Evolutionary conservation across 1,140 invertebrate species (phyloP).

Genomic region (Aphelenchoides avenae): DNA sequence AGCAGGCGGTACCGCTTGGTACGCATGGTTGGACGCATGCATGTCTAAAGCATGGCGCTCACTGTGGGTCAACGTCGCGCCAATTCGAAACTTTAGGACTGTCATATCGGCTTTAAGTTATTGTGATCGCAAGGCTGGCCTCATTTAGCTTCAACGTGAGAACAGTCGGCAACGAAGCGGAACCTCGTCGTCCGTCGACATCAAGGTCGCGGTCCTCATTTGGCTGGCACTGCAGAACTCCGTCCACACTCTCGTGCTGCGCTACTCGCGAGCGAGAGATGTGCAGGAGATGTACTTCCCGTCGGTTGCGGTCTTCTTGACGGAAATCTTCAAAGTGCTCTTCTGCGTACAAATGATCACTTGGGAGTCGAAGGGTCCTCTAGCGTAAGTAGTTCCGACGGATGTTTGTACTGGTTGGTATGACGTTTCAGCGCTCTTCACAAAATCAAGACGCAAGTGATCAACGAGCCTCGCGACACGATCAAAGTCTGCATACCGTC

Average conservation of each 20-base stretch:
- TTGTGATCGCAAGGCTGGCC: no score
- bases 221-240: constrained; percentile 58
- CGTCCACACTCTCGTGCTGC: constrained; percentile 53
- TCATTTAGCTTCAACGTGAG: no score
- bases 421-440: constrained; percentile 27
- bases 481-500: constrained; percentile 45
- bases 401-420: constrained; percentile 28
- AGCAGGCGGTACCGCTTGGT: no score
- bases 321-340: constrained; percentile 85
- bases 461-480: constrained; percentile 44
- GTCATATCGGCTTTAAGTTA: no score
- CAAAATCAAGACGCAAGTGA: constrained; percentile 39
- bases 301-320: constrained; percentile 79
- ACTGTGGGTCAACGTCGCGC: no score
- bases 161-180: no score
- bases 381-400: no score
- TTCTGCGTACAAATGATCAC: constrained; percentile 73
- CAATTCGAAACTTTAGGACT: no score
- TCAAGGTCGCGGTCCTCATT: constrained; percentile 48
- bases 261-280: constrained; percentile 53
- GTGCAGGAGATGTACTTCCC: constrained; percentile 57
- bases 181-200: no score
- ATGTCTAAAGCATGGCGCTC: no score
- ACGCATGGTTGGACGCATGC: no score
- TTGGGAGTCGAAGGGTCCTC: constrained; percentile 74